Evolutionary conservation across 2,888 invertebrate genomes (phyloP), one percentile per base, ranked within the genome.

Genomic region (Thereva nobilitata): DNA sequence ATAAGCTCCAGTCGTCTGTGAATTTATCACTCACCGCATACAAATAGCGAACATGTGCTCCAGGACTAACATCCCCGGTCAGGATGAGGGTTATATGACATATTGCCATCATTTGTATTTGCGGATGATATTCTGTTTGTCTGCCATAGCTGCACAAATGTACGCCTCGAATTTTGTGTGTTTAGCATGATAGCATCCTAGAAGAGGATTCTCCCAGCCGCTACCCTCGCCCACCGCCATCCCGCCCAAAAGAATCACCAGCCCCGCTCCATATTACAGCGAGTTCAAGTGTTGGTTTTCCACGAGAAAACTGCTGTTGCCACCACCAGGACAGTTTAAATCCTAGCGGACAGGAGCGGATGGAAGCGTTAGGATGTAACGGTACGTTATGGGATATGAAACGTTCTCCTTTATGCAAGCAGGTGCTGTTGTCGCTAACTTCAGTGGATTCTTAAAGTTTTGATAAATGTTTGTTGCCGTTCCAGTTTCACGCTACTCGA

Each of bases 81-180:
- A 61, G 61, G 61, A 61, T 61, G 50, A 50, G 61, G 50, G 49
- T 50, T n/a, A 50, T 50, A 61, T 61, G 61, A 61, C 50, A 61
- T 61, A 61, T 61, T 61, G 41, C 61, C 50, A 23, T 61, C 61
- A 61, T 61, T 61, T 61, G 50, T 61, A 61, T 61, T 50, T 61
- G 50, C 49, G 50, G 61, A 61, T 61, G 61, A 61, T 61, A 50
- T 61, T 61, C 50, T 50, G 50, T 61, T 50, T 50, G 61, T 50
- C 45, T 59, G 42, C 57, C 47, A 57, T 57, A 44, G 23, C 23
- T 10, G 56, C 57, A 37, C 47, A 59, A n/a, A 38, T 59, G 47
- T 47, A 47, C 47, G 41, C 37, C 37, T 5, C 12, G 47, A 38
- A 47, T 59, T 59, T 59, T 59, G 57, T 59, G 47, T 59, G 47